These are phyloP conservation scores for Crocallis elinguaria DNA, from an alignment of 2,888 invertebrate genomes.

Conservation along the genomic window DNA sequence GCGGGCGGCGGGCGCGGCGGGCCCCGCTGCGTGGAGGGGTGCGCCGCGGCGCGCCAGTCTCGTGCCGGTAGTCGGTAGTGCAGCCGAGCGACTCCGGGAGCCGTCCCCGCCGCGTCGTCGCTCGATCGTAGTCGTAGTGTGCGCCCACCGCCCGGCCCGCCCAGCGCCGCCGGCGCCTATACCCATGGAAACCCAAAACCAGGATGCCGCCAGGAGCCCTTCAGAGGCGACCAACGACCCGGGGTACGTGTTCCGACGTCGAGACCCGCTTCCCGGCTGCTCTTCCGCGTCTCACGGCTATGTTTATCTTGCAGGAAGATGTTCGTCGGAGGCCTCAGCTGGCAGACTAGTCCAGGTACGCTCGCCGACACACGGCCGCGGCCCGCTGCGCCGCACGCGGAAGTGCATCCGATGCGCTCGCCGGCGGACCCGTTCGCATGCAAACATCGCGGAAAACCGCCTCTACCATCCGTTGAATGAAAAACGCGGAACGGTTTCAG, in stretches of 20 bases:
- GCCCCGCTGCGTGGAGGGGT: conserved; percentile 71
- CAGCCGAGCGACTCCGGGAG: conserved; percentile 86
- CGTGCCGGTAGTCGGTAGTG: conserved; percentile 90
- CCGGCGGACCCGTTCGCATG: conserved; percentile 58
- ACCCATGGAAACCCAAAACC: conserved; percentile 90
- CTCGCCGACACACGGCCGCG: conserved; percentile 66
- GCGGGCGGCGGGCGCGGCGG: conserved; percentile 61
- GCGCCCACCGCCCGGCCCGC: conserved; percentile 69
- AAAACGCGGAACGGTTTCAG: conserved; percentile 61
- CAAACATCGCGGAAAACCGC: conserved; percentile 53
- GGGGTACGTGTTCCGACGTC: conserved; percentile 87
- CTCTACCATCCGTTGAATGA: conserved; percentile 50
- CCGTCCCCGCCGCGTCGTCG: conserved; percentile 85
- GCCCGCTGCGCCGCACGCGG: conserved; percentile 59
- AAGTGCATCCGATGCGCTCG: conserved; percentile 70
- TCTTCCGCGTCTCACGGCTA: conserved; percentile 66
- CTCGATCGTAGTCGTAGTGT: conserved; percentile 87
- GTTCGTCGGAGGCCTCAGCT: conserved; percentile 99
- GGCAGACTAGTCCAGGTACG: conserved; percentile 99
- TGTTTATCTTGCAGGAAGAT: conserved; percentile 97
- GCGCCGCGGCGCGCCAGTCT: conserved; percentile 85
- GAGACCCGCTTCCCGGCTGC: conserved; percentile 41
- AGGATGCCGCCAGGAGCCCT: conserved; percentile 93
- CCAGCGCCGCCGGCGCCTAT: conserved; percentile 73
- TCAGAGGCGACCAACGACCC: conserved; percentile 97